Evolutionary conservation across 2,888 invertebrate genomes (phyloP).

Genomic region (Sesia apiformis): DNA sequence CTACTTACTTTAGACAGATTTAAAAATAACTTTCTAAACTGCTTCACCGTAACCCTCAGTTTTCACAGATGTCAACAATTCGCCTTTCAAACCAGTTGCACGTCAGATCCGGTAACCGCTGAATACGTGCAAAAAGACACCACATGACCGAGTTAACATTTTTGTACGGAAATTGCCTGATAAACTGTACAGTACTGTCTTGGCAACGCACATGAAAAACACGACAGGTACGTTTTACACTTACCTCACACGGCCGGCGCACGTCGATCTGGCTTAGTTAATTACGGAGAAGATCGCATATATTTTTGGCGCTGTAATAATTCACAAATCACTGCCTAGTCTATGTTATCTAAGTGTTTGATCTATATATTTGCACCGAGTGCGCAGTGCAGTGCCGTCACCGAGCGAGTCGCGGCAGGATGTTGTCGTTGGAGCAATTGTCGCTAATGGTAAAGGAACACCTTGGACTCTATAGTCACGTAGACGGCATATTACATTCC

Average conservation of each 20-base stretch:
- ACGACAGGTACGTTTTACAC: conserved; percentile 39
- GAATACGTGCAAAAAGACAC: too few species aligned
- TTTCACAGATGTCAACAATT: too few species aligned
- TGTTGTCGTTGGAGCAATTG: conserved; percentile 70
- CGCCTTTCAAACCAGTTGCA: too few species aligned
- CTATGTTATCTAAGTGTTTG: conserved; percentile 56
- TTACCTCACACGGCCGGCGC: conserved; percentile 35
- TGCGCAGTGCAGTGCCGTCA: conserved; percentile 60
- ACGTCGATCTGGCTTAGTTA: conserved; percentile 42
- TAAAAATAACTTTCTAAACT: too few species aligned
- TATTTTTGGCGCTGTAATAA: conserved; percentile 46
- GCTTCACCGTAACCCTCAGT: too few species aligned
- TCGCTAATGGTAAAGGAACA: conserved; percentile 59
- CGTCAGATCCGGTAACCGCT: too few species aligned
- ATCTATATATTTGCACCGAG: conserved; percentile 55
- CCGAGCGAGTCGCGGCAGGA: conserved; percentile 57
- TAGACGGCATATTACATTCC: conserved; percentile 31
- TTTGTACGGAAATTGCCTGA: too few species aligned
- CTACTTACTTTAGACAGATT: too few species aligned
- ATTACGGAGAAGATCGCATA: conserved; percentile 47
- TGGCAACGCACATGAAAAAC: conserved; percentile 46
- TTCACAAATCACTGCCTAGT: conserved; percentile 36
- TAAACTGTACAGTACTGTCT: conserved; percentile 29
- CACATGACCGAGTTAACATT: too few species aligned
- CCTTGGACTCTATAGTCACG: conserved; percentile 40